phyloP scores from a whole-genome alignment of 2,797 vertebrate genomes.

The Trachops cirrhosus region DNA sequence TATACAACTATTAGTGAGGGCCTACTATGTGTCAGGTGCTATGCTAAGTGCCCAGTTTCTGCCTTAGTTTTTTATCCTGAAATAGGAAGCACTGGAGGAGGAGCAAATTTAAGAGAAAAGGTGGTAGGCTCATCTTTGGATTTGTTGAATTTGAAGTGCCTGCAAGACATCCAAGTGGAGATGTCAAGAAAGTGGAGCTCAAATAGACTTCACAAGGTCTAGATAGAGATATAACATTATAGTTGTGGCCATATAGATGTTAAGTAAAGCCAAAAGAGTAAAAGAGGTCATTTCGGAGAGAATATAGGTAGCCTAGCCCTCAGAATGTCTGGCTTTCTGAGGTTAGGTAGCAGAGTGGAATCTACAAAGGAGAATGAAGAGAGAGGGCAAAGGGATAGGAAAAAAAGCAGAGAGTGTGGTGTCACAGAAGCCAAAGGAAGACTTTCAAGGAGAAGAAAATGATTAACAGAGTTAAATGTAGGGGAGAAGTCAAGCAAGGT shows the following conservation, averaged over 20 bases:
- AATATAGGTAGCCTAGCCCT: background rate
- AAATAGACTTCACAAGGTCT: background rate
- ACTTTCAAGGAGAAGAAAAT: constrained; percentile 43
- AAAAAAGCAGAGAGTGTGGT: background rate
- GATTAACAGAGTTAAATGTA: constrained; percentile 2
- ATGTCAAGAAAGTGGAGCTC: constrained; percentile 37
- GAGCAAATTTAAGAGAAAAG: constrained; percentile 34
- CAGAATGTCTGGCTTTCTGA: constrained; percentile 18
- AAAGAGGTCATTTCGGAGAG: background rate
- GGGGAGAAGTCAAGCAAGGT: constrained; percentile 21
- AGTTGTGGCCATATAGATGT: background rate
- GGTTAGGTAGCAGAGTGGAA: constrained; percentile 2
- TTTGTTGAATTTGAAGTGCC: constrained; percentile 28
- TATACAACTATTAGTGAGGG: background rate
- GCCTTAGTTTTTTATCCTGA: background rate
- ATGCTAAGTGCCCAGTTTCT: background rate
- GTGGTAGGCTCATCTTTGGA: background rate
- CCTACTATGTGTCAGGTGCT: background rate
- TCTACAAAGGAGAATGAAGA: background rate
- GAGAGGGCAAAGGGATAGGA: background rate
- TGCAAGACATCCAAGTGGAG: background rate
- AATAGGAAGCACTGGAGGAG: background rate
- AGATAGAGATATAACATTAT: background rate
- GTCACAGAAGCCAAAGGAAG: constrained; percentile 1
- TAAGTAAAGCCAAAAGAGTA: background rate